A percentile compares a stretch with the other conserved stretches of the same genome.
These are phyloP conservation scores for Melieria crassipennis DNA, from an alignment of 2,888 invertebrate genomes.

Conservation along the genomic window DNA sequence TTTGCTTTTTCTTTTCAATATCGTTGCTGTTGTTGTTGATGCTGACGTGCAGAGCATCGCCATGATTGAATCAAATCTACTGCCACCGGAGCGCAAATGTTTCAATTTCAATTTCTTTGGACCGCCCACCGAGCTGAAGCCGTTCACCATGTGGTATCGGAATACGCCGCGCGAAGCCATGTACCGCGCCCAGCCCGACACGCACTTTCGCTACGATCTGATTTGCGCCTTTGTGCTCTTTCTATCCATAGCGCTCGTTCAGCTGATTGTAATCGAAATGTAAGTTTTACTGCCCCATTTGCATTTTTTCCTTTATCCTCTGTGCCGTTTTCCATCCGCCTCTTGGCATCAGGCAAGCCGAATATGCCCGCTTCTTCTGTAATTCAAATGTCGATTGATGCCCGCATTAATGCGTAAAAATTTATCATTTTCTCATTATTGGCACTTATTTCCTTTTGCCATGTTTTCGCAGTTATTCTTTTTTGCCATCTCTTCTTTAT, in stretches of 20 bases:
- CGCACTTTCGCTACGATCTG: slow-evolving; percentile 86
- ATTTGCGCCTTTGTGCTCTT: slow-evolving; percentile 83
- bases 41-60: slow-evolving; percentile 81
- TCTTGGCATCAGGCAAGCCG: too few relatives aligned
- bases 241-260: slow-evolving; percentile 79
- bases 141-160: slow-evolving; percentile 84
- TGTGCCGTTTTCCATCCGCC: too few relatives aligned
- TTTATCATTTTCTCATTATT: too few relatives aligned
- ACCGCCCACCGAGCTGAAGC: slow-evolving; percentile 78
- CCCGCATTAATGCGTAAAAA: too few relatives aligned
- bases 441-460: too few relatives aligned
- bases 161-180: slow-evolving; percentile 78
- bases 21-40: slow-evolving; percentile 11
- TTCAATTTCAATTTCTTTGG: slow-evolving; percentile 78
- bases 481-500: background rate
- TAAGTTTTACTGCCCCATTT: slow-evolving; percentile 60
- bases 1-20: slow-evolving; percentile 14
- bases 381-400: too few relatives aligned
- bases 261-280: slow-evolving; percentile 82
- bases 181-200: slow-evolving; percentile 82
- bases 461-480: background rate
- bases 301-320: background rate
- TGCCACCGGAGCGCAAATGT: slow-evolving; percentile 83
- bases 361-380: too few relatives aligned
- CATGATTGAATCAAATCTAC: slow-evolving; percentile 94